Base-by-base conservation (phyloP, 2,888 invertebrate genomes). In the Stenolophus ochropezus region DNA sequence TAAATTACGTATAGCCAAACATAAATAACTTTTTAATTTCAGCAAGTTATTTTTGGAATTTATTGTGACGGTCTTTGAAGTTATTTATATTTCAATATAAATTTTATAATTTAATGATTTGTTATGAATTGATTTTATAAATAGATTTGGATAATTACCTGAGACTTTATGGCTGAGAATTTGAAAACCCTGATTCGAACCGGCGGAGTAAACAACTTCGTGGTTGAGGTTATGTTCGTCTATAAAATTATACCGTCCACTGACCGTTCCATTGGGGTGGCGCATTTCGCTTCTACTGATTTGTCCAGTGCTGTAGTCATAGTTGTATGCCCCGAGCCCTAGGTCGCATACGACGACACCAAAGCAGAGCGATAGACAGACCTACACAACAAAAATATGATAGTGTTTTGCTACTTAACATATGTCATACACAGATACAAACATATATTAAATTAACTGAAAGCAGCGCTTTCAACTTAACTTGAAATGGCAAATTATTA, bases 181-280 rank as follows among this genome's bases (percentile, higher is more conserved):
- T 71, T 80, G 23, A 18, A 84, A 82, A 5, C 80, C 82, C 5
- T 53, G 27, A 6, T 80, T 69, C 23, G 83, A 75, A 18, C 83
- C 83, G 6, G 82, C 82, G n/a, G 81, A 47, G 58, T 85, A 85
- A 33, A 84, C 84, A 8, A 85, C 82, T n/a, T 80, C 42, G n/a
- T 80, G 71, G 1, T 25, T 20, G 25, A 21, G 18, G 11, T 83
- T 83, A 11, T 25, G 3, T 11, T 74, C 47, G 47, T 83, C 83
- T n/a, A 83, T 2, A 42, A 82, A 83, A 6, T 75, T 81, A 42
- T 83, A 83, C 6, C 65, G 71, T 4, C 83, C 83, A 1, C 23
- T 51, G 27, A 82, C 77, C 8, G 69, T 77, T 4, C 83, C 83
- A 81, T 83, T 82, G 14, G 77, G 80, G 8, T 61, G 51, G 3